phyloP scores from a whole-genome alignment of 1,140 invertebrate genomes.

The Chlorops oryzae region DNA sequence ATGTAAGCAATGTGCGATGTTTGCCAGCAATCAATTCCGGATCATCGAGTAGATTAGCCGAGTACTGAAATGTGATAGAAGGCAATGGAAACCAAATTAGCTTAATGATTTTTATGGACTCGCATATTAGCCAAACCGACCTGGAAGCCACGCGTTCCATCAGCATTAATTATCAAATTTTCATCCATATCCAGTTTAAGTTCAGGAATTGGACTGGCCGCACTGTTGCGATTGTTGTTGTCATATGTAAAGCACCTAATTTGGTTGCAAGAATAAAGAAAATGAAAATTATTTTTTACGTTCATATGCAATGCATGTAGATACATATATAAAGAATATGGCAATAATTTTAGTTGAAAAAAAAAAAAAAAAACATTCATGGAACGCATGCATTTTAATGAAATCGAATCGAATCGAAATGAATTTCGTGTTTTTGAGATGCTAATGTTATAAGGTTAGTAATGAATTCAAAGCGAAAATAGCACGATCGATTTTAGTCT shows the following conservation, averaged over 20 bases:
- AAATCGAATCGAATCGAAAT: too few relatives aligned
- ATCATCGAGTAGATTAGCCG: conserved; percentile 87
- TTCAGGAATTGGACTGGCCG: conserved; percentile 42
- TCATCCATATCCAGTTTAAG: conserved; percentile 44
- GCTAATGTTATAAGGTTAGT: too few relatives aligned
- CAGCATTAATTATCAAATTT: conserved; percentile 25
- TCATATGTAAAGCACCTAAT: conserved; percentile 73
- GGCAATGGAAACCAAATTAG: conserved; percentile 2
- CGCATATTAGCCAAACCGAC: conserved; percentile 16
- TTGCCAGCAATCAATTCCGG: conserved; percentile 92
- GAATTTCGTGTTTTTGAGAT: too few relatives aligned
- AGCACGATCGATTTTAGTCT: too few relatives aligned
- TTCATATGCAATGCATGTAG: conserved; percentile 11
- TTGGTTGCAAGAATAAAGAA: conserved; percentile 6
- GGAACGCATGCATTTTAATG: too few relatives aligned
- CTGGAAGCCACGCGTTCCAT: conserved; percentile 21
- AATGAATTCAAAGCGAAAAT: too few relatives aligned
- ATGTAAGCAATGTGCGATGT: conserved; percentile 88
- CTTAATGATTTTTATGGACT: background rate
- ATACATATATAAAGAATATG: conserved; percentile 25
- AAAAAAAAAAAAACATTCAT: conserved; percentile 30
- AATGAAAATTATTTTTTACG: background rate
- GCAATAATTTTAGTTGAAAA: conserved; percentile 37
- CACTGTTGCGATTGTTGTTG: conserved; percentile 52
- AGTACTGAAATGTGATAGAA: conserved; percentile 56